Base-by-base conservation (phyloP, 2,888 invertebrate genomes). In the Mesorhabditis sp. region DNA sequence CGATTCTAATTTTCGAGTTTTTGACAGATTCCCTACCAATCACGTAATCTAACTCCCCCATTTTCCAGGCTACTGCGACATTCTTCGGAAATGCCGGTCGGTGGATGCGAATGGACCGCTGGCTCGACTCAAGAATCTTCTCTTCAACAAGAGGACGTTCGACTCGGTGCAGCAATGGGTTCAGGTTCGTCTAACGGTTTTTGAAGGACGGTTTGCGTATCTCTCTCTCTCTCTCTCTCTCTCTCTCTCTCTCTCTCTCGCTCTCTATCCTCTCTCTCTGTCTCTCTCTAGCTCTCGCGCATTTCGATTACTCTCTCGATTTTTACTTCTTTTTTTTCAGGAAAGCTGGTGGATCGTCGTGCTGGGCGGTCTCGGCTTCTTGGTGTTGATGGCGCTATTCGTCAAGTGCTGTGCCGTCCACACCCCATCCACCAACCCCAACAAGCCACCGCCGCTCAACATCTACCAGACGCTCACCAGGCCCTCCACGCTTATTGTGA, bases 341-440 rank as follows among this genome's bases (percentile, higher is more conserved):
- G 93, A 93, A 86, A 91, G 92, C 86, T 96, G 95, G 95, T 96
- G 95, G 92, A 91, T 92, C 4, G 96, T 97, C 78, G 89, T 96
- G 75, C 88, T 97, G 68, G 92, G 94, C 88, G 92, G 93, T 66
- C 92, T 98, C 69, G 92, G 90, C 71, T 92, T 97, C 86, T 91
- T 97, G 69, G 91, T 96, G 81, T 91, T 95, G 85, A 96, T 98
- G 96, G 96, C 94, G 69, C 89, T 94, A 71, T 98, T 99, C 87
- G 96, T 98, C 85, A 97, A 98, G 87, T 95, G 97, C 87, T 99
- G 97, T 87, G 98, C 98, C 45, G 98, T 99, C 68, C 97, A 99
- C 88, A 99, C 98, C 69, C 98, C 98, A 43, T 95, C 95, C 71
- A 95, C 94, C 75, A 98, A 99, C 90, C 98, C 98, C 5, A 95